Conservation (phyloP, 2,888 invertebrate species). For the Catotricha subobsoleta region DNA sequence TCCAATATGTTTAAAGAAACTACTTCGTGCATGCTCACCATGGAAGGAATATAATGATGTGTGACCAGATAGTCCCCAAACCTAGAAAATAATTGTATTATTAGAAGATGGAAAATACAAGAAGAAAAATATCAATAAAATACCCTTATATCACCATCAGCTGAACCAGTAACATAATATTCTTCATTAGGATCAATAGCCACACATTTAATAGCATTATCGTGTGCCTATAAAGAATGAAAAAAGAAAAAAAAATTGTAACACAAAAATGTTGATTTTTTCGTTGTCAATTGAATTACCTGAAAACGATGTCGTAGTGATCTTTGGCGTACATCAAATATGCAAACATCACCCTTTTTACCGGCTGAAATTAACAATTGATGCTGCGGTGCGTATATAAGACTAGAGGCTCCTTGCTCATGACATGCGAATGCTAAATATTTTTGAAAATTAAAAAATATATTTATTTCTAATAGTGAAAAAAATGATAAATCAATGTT, state of each 20-base stretch:
- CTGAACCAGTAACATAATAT: constrained; percentile 88
- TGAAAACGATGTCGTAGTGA: constrained; percentile 66
- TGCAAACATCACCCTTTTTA: constrained; percentile 88
- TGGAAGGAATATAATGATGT: constrained; percentile 73
- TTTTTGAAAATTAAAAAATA: not conserved
- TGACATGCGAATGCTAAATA: constrained; percentile 74
- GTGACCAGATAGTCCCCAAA: constrained; percentile 83
- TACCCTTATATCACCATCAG: constrained; percentile 84
- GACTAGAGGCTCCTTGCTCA: constrained; percentile 79
- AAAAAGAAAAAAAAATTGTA: not conserved
- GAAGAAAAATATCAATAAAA: constrained; percentile 3
- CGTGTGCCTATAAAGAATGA: constrained; percentile 50
- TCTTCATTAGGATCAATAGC: constrained; percentile 90
- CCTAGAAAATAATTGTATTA: constrained; percentile 36
- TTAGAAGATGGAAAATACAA: not conserved
- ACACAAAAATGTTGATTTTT: not conserved
- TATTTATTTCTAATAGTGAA: not conserved
- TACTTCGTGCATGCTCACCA: constrained; percentile 87
- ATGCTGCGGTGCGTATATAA: constrained; percentile 81
- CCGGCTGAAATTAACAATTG: constrained; percentile 92
- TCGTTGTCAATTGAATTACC: constrained; percentile 15
- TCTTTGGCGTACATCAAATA: constrained; percentile 88
- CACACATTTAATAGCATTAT: constrained; percentile 84
- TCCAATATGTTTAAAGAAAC: constrained; percentile 94
- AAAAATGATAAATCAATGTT: not conserved